Percentiles rank a stretch among this genome's conserved stretches.
These are phyloP conservation scores for Gobio occitaniae DNA, from an alignment of 2,797 vertebrate species.

Conservation along the genomic window DNA sequence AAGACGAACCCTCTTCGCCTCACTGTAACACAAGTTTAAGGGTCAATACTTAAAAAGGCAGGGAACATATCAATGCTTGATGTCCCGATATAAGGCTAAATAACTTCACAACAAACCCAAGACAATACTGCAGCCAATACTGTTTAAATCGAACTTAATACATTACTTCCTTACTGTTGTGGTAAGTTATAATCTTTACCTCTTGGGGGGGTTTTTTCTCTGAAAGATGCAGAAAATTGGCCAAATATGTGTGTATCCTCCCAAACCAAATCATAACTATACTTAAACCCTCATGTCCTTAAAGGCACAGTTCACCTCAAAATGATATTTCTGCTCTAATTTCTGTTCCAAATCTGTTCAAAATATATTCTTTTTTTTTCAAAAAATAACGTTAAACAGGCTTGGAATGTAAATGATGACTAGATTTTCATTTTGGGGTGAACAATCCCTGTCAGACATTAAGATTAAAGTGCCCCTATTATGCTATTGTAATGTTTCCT, in stretches of 20 bases:
- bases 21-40: constrained; percentile 26
- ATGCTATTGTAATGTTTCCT: neutral
- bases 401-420: neutral
- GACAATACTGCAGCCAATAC: constrained; percentile 47
- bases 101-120: constrained; percentile 28
- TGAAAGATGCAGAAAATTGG: neutral
- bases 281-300: neutral
- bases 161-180: constrained; percentile 37
- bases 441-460: neutral
- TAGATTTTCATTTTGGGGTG: neutral
- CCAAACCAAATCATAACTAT: neutral
- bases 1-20: constrained; percentile 32
- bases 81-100: constrained; percentile 41
- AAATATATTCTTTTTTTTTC: too few species aligned
- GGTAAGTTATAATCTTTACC: constrained; percentile 14
- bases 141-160: constrained; percentile 20
- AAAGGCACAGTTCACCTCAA: neutral
- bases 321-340: neutral
- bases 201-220: neutral
- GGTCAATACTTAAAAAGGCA: constrained; percentile 46
- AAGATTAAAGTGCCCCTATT: neutral
- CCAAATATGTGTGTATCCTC: neutral
- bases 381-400: too few species aligned
- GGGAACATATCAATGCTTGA: constrained; percentile 37
- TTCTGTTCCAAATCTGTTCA: neutral